These are phyloP conservation scores for Catalaphyllia jardinei DNA, from an alignment of 64 coral and sea anemone genomes.

Conservation along the genomic window DNA sequence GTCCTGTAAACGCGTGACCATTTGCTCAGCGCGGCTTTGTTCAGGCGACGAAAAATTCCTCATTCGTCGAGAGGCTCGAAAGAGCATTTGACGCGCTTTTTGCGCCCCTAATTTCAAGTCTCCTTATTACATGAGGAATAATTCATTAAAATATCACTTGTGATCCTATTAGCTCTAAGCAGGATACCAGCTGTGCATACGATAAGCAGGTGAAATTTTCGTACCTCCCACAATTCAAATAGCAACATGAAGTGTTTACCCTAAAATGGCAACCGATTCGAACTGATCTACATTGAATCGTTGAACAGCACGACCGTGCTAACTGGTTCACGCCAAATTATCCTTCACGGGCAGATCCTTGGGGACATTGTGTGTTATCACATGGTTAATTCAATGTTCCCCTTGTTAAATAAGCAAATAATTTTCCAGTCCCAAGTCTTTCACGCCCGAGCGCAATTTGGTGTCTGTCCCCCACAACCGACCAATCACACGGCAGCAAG, in stretches of 20 bases:
- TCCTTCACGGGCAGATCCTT: constrained; percentile 52
- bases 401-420: constrained; percentile 77
- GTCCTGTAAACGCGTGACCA: background rate
- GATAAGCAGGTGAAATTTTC: constrained; percentile 53
- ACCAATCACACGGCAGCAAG: constrained; percentile 67
- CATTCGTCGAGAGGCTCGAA: constrained; percentile 2
- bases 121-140: constrained; percentile 56
- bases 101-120: constrained; percentile 41
- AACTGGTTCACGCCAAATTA: constrained; percentile 44
- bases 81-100: background rate
- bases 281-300: constrained; percentile 41
- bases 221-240: constrained; percentile 62
- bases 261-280: constrained; percentile 63
- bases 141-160: constrained; percentile 57
- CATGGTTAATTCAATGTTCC: constrained; percentile 68
- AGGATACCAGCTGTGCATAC: constrained; percentile 54
- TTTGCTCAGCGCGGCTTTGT: background rate
- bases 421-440: constrained; percentile 32
- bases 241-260: constrained; percentile 84
- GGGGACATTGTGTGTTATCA: constrained; percentile 78
- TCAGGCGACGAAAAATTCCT: constrained; percentile 20
- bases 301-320: constrained; percentile 42
- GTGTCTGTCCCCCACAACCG: background rate
- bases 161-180: constrained; percentile 59
- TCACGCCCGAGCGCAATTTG: constrained; percentile 40